Evolutionary conservation across 2,888 invertebrate genomes (phyloP), one percentile per base, ranked within the genome.

Genomic region (Branchipolynoe longqiensis): DNA sequence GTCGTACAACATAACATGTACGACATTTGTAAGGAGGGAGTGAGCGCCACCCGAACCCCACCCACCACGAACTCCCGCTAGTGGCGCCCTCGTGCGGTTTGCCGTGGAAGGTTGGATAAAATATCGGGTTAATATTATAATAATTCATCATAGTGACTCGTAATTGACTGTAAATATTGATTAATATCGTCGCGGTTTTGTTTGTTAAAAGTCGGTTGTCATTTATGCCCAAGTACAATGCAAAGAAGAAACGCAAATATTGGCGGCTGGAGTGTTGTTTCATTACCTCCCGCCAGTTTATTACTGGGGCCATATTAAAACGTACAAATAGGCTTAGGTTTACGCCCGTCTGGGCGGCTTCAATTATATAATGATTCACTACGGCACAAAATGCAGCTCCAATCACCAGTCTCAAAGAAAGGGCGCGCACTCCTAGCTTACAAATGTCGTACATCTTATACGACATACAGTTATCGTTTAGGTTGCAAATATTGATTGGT

Each of bases 131-230:
- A n/a, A n/a, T n/a, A n/a, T n/a, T n/a, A n/a, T n/a, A n/a, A n/a
- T 25, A 69, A 38, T 18, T 69, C 33, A 69, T 69, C 36, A 38
- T 14, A 69, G 22, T 69, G 8, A 6, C 69, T n/a, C 8, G 18
- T 69, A 69, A 69, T 69, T 69, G 38, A 33, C 38, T 69, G 69
- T 69, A 69, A 69, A 69, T 69, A 25, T 69, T 69, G 69, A 69
- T 69, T 69, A 38, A 69, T 69, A 69, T 38, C 18, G 38, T 33
- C 1, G 25, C 22, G 33, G 33, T 38, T 69, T 69, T 33, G 3
- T 25, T 14, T 62, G 14, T 62, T 31, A 62, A 48, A 48, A 48
- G 12, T 58, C 25, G 12, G 58, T 38, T 36, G 38, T 69, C 69
- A 69, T 69, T 69, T 69, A 69, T 69, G 12, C 69, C 4, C 6